Evolutionary conservation across 2,113 vertebrate species (phyloP), one percentile per base, ranked within the genome.

Genomic region (Caranx ignobilis): DNA sequence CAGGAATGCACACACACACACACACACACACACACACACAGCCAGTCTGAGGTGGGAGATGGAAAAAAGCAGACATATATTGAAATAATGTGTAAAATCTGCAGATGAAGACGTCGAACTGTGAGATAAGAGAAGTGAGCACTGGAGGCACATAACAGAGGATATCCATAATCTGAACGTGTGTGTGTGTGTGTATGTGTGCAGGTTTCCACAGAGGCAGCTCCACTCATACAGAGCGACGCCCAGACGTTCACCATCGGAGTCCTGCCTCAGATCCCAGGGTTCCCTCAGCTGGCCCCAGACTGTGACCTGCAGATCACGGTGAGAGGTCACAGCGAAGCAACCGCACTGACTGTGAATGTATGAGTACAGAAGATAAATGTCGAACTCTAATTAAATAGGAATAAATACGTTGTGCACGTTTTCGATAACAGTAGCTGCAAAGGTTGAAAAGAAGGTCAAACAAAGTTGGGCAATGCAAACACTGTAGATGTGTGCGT

Each of bases 271-370:
- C 96, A 97, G 73, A 83, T 81, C 0, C 96, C 94, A 0, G 94
- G 93, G 1, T 93, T 95, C 11, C 95, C 96, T 0, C 94, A 93
- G 81, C 94, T 97, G 26, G 95, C 95, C 35, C 89, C 92, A 0
- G 95, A 95, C 80, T 94, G 96, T 11, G 95, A 96, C 56, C 94
- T 99, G 11, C 98, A 98, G 80, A 95, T 99, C 95, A 96, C 96
- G 6, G 98, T 99, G 93, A 96, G 56, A 16, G 39, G 8, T 37
- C 43, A 12, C 12, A 2, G 9, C 8, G 8, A 9, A 10, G 2
- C 39, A 41, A 41, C 10, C 11, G 39, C 39, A 9, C 39, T 10
- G 8, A 41, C 8, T 10, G 11, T 9, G 13, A 43, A 43, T 43
- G 26, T 26, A 43, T 43, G 11, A 11, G 26, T 26, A 26, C 26